A percentile compares a stretch with the other conserved stretches of the same genome.
These are phyloP conservation scores for Rhinoderma darwinii DNA, from an alignment of 2,113 vertebrate genomes.

Conservation along the genomic window DNA sequence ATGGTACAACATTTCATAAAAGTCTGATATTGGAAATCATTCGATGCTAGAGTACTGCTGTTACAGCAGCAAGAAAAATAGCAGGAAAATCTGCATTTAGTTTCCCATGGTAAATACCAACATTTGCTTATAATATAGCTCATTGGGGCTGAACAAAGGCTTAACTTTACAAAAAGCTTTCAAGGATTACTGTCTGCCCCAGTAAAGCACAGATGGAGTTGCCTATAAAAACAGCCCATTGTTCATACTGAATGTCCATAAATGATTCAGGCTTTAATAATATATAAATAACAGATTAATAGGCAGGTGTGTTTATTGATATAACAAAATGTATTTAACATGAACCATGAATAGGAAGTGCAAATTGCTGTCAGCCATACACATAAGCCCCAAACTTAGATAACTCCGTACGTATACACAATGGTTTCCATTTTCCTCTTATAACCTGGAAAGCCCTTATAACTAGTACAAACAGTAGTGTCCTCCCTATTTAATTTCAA, in stretches of 20 bases:
- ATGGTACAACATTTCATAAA: background rate
- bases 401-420: constrained; percentile 19
- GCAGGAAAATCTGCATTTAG: background rate
- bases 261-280: constrained; percentile 16
- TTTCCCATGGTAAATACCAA: background rate
- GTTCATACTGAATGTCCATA: background rate
- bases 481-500: background rate
- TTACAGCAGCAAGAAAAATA: no score
- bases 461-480: background rate
- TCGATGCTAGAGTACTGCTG: no score
- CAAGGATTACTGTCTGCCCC: background rate
- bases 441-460: background rate
- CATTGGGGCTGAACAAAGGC: background rate
- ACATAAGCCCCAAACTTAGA: constrained; percentile 1
- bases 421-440: constrained; percentile 18
- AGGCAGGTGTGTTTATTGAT: constrained; percentile 35
- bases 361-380: background rate
- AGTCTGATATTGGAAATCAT: background rate
- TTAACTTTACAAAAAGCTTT: background rate
- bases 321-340: constrained; percentile 18
- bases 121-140: background rate
- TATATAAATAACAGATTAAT: constrained; percentile 31
- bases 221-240: constrained; percentile 33
- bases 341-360: constrained; percentile 19
- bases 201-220: background rate